Percentiles rank a stretch among this genome's conserved stretches.
Conservation (phyloP, 1,140 invertebrate species). For the Polypedilum vanderplanki region DNA sequence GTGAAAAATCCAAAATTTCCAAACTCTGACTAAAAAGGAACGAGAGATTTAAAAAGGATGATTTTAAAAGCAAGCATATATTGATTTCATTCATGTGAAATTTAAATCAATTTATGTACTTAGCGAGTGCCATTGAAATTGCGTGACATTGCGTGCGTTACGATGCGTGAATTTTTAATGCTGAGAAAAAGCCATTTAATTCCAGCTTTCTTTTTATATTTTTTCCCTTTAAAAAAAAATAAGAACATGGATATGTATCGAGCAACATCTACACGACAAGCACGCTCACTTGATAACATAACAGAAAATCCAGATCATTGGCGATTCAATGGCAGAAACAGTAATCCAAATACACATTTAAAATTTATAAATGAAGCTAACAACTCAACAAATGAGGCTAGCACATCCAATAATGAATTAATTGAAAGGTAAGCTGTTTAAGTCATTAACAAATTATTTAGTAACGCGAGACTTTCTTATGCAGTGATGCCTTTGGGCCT, state of each 20-base stretch:
- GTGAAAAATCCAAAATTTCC: too few relatives aligned
- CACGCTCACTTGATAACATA: neutral
- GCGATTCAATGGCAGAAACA: neutral
- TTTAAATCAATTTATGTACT: neutral
- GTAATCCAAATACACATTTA: conserved; percentile 6
- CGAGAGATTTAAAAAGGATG: neutral
- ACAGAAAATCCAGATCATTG: neutral
- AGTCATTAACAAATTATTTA: conserved; percentile 13
- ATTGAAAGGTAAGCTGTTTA: conserved; percentile 6
- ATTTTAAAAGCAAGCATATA: neutral
- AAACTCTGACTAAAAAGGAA: neutral
- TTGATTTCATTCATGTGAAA: neutral
- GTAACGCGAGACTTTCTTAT: neutral
- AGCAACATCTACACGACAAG: neutral
- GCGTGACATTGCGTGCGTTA: neutral
- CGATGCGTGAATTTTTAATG: neutral
- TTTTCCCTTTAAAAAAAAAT: neutral
- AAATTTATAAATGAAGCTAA: neutral
- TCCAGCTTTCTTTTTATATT: neutral
- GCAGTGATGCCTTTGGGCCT: conserved; percentile 31
- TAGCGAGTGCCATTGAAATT: neutral
- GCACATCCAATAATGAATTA: neutral
- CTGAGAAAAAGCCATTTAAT: neutral
- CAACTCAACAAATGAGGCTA: neutral
- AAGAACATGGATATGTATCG: neutral